Conservation (phyloP, 2,888 invertebrate species). For the Drosophila neutralis region DNA sequence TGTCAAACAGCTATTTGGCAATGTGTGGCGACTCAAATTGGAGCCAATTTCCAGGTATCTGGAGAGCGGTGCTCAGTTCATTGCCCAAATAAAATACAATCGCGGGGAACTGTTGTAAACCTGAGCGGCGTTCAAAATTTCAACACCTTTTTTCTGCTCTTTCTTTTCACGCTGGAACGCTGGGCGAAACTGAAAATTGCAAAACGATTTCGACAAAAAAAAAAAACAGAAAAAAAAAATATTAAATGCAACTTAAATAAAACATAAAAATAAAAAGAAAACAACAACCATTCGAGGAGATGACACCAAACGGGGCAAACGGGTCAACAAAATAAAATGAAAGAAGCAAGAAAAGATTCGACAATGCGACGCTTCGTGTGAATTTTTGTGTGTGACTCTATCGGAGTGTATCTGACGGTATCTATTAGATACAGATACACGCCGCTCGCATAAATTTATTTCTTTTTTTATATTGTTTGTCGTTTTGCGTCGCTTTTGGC, state of each 20-base stretch:
- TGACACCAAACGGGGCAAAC: slow-evolving; percentile 55
- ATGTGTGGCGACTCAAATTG: slow-evolving; percentile 44
- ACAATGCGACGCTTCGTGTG: slow-evolving; percentile 52
- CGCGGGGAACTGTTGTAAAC: slow-evolving; percentile 50
- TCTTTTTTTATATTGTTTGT: slow-evolving; percentile 11
- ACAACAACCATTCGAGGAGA: slow-evolving; percentile 37
- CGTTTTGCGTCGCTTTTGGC: slow-evolving; percentile 25
- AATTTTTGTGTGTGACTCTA: slow-evolving; percentile 41
- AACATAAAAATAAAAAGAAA: slow-evolving; percentile 33
- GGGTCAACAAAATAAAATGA: slow-evolving; percentile 25
- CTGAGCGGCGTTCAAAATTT: slow-evolving; percentile 60
- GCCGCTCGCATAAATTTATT: slow-evolving; percentile 47
- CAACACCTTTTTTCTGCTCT: slow-evolving; percentile 29
- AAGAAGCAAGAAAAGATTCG: background rate
- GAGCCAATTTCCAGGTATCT: slow-evolving; percentile 60
- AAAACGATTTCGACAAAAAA: slow-evolving; percentile 50
- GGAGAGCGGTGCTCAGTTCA: slow-evolving; percentile 39
- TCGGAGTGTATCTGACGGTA: slow-evolving; percentile 40
- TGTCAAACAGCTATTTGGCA: slow-evolving; percentile 49
- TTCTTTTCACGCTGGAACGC: background rate
- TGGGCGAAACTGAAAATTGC: slow-evolving; percentile 65
- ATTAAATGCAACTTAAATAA: slow-evolving; percentile 36
- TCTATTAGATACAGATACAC: slow-evolving; percentile 57
- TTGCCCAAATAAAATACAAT: slow-evolving; percentile 50
- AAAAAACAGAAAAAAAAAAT: slow-evolving; percentile 10